phyloP scores from a whole-genome alignment of 2,888 invertebrate species.

The Nymphalis urticae region DNA sequence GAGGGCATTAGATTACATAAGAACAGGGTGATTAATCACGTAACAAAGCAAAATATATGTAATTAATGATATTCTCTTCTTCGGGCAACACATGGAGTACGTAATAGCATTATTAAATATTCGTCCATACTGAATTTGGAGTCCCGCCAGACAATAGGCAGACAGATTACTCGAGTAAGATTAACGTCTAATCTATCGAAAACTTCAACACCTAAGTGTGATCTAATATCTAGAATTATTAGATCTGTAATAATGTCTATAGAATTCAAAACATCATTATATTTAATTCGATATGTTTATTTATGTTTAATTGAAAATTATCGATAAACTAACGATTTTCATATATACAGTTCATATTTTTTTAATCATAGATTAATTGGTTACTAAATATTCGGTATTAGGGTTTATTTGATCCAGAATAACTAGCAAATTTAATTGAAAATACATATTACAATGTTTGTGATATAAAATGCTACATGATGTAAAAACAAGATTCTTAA shows the following conservation, averaged over 20 bases:
- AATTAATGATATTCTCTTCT: conserved; percentile 37
- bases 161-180: conserved; percentile 36
- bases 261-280: too few species aligned
- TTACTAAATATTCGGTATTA: too few species aligned
- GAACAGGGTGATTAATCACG: conserved; percentile 34
- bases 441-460: too few species aligned
- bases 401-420: too few species aligned
- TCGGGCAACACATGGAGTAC: conserved; percentile 37
- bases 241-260: not conserved
- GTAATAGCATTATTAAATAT: conserved; percentile 41
- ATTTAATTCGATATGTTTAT: too few species aligned
- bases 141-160: conserved; percentile 40
- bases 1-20: conserved; percentile 31
- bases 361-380: too few species aligned
- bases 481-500: too few species aligned
- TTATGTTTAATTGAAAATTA: too few species aligned
- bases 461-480: too few species aligned
- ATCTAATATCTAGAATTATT: conserved; percentile 23
- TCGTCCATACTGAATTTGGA: conserved; percentile 39
- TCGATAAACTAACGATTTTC: too few species aligned
- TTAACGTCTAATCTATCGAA: conserved; percentile 37
- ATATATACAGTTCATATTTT: too few species aligned
- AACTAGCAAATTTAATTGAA: too few species aligned
- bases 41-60: conserved; percentile 38
- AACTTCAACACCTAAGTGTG: conserved; percentile 32